Conservation (phyloP, 2,113 vertebrate species). For the Rhinoptilus africanus region DNA sequence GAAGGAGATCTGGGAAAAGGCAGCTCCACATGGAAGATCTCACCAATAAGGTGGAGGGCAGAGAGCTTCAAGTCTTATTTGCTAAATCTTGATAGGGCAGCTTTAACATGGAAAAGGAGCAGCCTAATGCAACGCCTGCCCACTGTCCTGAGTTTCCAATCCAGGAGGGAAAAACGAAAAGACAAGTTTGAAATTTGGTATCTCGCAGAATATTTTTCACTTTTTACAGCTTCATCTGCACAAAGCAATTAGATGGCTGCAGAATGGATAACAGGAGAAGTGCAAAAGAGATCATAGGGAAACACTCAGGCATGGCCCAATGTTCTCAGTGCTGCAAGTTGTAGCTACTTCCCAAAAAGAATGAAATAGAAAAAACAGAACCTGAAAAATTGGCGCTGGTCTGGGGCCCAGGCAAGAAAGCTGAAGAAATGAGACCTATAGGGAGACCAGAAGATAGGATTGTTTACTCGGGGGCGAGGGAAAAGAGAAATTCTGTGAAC, state of each 20-base stretch:
- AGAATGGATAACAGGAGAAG: neutral
- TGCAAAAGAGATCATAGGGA: neutral
- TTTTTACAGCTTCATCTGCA: neutral
- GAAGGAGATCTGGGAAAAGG: neutral
- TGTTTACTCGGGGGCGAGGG: rapidly evolving
- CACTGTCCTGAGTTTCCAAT: neutral
- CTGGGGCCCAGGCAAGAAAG: neutral
- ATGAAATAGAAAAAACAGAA: neutral
- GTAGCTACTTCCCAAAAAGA: neutral
- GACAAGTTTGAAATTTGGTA: neutral
- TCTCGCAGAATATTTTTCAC: neutral
- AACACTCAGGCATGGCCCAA: neutral
- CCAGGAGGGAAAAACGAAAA: neutral
- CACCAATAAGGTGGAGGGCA: neutral
- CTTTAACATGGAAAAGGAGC: neutral
- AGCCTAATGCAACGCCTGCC: too few relatives aligned
- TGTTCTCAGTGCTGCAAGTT: neutral
- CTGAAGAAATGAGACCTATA: neutral
- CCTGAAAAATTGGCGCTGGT: neutral
- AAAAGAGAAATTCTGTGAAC: too few relatives aligned
- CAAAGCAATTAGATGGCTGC: neutral
- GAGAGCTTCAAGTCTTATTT: neutral
- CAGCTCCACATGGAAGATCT: neutral
- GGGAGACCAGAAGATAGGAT: neutral
- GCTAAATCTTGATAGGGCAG: neutral